A percentile compares a stretch with the other conserved stretches of the same genome.
Evolutionary conservation across 2,888 invertebrate genomes (phyloP).

Genomic region (Melikaiella ostensackeni): DNA sequence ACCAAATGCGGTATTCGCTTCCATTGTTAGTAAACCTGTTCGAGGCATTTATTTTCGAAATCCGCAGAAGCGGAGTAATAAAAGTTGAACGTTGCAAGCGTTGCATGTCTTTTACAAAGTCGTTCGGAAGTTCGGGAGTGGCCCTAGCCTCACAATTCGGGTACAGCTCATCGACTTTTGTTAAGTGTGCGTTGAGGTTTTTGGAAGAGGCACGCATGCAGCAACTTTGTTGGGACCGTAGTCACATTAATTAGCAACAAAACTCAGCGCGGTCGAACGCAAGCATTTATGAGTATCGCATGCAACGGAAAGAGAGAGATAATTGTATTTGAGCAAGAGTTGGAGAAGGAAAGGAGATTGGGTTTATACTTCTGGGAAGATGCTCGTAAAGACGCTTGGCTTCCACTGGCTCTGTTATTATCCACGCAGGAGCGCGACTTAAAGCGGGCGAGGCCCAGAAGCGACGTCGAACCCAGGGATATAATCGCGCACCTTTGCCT

Average conservation of each 20-base stretch:
- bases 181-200: conserved; percentile 1
- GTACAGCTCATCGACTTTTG: neutral
- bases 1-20: conserved; percentile 4
- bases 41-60: neutral
- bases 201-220: conserved; percentile 21
- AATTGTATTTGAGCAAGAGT: neutral
- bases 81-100: neutral
- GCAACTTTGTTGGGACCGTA: conserved; percentile 62
- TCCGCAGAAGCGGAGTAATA: neutral
- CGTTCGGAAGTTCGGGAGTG: neutral
- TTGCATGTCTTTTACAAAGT: conserved; percentile 7
- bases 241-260: conserved; percentile 69
- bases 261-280: conserved; percentile 45
- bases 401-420: conserved; percentile 75
- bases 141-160: neutral
- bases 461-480: conserved; percentile 64
- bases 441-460: conserved; percentile 65
- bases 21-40: neutral
- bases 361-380: conserved; percentile 77
- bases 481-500: conserved; percentile 68
- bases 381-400: conserved; percentile 75
- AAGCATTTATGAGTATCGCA: conserved; percentile 19
- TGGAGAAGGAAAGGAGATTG: conserved; percentile 50
- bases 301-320: neutral
- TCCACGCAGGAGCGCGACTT: conserved; percentile 65